Percentiles rank a stretch among this genome's conserved stretches.
Evolutionary conservation across 1,140 invertebrate genomes (phyloP).

Genomic region (Drosophila ogumai): DNA sequence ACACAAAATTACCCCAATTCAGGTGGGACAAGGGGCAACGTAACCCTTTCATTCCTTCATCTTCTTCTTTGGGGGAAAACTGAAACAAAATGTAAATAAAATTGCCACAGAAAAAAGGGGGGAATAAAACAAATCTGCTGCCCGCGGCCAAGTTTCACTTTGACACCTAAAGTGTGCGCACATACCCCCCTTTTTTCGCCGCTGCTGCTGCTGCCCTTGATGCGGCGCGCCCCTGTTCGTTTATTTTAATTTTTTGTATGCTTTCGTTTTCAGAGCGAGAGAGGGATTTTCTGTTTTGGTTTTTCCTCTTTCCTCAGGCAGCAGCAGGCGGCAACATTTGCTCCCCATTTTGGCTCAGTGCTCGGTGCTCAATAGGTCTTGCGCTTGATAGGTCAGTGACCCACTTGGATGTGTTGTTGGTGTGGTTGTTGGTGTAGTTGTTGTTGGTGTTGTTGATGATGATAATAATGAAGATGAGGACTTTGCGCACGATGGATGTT

Average conservation of each 20-base stretch:
- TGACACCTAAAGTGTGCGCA: slow-evolving; percentile 82
- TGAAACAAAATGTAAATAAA: slow-evolving; percentile 75
- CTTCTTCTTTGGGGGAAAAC: slow-evolving; percentile 34
- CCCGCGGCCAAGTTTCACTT: slow-evolving; percentile 62
- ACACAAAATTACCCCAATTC: slow-evolving; percentile 70
- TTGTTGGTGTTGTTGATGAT: slow-evolving; percentile 5
- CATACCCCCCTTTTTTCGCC: slow-evolving; percentile 53
- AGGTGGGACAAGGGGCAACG: slow-evolving; percentile 28
- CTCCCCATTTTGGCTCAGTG: slow-evolving; percentile 42
- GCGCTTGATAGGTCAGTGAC: slow-evolving; percentile 81
- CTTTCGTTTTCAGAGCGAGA: slow-evolving; percentile 49
- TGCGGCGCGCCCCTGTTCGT: slow-evolving; percentile 64
- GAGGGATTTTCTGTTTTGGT: slow-evolving; percentile 52
- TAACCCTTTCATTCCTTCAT: slow-evolving; percentile 18
- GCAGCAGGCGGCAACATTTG: slow-evolving; percentile 68
- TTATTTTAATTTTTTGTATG: slow-evolving; percentile 79
- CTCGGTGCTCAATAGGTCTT: slow-evolving; percentile 76
- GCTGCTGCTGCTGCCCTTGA: slow-evolving; percentile 48
- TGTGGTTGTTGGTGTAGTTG: slow-evolving; percentile 30
- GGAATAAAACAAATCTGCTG: slow-evolving; percentile 16
- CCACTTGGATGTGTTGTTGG: slow-evolving; percentile 62
- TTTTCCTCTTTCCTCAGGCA: slow-evolving; percentile 25
- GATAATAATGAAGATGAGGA: slow-evolving; percentile 20
- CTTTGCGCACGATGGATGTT: slow-evolving; percentile 39
- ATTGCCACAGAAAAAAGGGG: slow-evolving; percentile 62